A percentile compares a stretch with the other conserved stretches of the same genome.
phyloP scores from a whole-genome alignment of 2,797 vertebrate genomes.

The Sphenopsis melanotis region DNA sequence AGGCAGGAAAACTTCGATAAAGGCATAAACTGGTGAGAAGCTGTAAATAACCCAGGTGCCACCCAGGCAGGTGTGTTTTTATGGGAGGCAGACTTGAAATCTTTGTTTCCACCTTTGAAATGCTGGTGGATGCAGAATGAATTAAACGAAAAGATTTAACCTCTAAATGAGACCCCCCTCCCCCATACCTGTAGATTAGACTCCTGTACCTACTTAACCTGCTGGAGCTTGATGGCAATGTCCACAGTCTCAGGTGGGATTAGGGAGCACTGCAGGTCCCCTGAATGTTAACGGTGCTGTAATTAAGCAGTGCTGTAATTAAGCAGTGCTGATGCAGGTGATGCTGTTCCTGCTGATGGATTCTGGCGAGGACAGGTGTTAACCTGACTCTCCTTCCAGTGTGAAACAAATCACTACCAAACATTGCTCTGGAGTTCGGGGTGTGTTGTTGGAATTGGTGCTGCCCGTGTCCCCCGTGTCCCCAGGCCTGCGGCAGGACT shows the following conservation, averaged over 20 bases:
- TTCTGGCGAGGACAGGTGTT: background rate
- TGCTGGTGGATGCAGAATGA: background rate
- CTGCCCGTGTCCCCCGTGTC: background rate
- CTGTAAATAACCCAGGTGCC: background rate
- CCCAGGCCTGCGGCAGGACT: constrained; percentile 90
- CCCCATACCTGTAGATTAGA: background rate
- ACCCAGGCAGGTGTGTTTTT: background rate
- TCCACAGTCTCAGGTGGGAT: rapidly evolving
- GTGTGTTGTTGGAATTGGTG: rapidly evolving
- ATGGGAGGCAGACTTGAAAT: background rate
- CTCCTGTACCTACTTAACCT: rapidly evolving
- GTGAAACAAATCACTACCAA: rapidly evolving
- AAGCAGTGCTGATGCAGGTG: rapidly evolving
- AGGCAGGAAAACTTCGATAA: background rate
- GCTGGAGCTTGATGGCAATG: rapidly evolving
- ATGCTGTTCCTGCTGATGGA: background rate
- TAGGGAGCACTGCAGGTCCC: background rate
- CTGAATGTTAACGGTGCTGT: background rate
- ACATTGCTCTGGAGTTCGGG: rapidly evolving
- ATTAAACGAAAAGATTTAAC: background rate
- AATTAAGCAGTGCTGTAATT: background rate
- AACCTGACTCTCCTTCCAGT: background rate
- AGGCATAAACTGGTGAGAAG: rapidly evolving
- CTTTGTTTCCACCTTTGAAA: background rate
- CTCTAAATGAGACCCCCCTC: background rate